phyloP scores from a whole-genome alignment of 2,888 invertebrate species.

The Sarcophaga carnaria region DNA sequence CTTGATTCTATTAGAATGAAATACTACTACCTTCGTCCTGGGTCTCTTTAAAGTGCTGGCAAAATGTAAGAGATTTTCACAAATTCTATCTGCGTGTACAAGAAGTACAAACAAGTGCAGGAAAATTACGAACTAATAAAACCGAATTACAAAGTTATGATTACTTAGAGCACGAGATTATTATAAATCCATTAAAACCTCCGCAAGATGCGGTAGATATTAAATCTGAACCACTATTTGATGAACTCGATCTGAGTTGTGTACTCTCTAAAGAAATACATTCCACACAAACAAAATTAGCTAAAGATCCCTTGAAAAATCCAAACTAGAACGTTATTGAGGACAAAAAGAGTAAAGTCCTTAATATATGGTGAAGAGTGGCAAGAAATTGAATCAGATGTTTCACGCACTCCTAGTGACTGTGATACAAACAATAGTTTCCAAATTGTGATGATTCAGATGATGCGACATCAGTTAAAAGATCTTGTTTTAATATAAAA shows the following conservation, averaged over 20 bases:
- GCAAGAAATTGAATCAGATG: conserved; percentile 48
- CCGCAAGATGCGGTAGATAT: not conserved
- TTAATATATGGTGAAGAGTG: conserved; percentile 30
- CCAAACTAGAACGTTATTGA: not conserved
- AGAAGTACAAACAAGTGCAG: conserved; percentile 70
- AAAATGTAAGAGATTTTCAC: conserved; percentile 73
- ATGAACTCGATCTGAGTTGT: not conserved
- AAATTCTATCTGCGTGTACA: conserved; percentile 73
- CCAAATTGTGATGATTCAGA: conserved; percentile 62
- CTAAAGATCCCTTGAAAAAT: not conserved
- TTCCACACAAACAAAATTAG: too few relatives aligned
- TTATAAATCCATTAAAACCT: not conserved
- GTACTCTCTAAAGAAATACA: not conserved
- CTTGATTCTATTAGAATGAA: not conserved
- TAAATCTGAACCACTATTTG: not conserved
- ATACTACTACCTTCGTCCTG: conserved; percentile 10
- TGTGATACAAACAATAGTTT: conserved; percentile 66
- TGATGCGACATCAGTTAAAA: conserved; percentile 70
- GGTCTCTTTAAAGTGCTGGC: conserved; percentile 75
- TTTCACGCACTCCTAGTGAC: conserved; percentile 63
- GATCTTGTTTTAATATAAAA: conserved; percentile 71
- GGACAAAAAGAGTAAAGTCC: not conserved
- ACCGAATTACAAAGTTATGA: too few relatives aligned
- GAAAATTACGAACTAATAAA: conserved; percentile 52
- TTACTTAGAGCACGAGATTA: not conserved